A percentile compares a stretch with the other conserved stretches of the same genome.
phyloP scores from a whole-genome alignment of 2,888 invertebrate species.

The Acrobasis suavella region DNA sequence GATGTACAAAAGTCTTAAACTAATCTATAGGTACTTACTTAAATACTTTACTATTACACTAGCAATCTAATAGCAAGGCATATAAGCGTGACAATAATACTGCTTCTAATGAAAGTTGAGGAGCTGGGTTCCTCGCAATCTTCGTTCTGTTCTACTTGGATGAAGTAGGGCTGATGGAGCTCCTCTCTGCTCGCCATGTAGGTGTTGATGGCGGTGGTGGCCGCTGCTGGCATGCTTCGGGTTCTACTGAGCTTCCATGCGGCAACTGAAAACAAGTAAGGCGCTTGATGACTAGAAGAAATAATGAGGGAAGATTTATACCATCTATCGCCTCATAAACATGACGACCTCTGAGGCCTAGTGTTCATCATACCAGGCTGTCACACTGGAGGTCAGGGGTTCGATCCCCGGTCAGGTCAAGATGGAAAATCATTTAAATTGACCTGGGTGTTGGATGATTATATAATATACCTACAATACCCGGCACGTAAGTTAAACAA shows the following conservation, averaged over 20 bases:
- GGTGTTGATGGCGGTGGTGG: constrained; percentile 41
- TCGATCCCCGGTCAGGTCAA: too few species aligned
- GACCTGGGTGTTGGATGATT: too few species aligned
- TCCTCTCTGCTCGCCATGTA: constrained; percentile 49
- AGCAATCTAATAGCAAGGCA: constrained; percentile 51
- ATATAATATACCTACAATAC: too few species aligned
- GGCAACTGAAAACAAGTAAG: constrained; percentile 54
- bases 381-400: too few species aligned
- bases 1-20: too few species aligned
- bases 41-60: constrained; percentile 34
- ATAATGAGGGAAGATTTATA: too few species aligned
- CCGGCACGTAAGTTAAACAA: too few species aligned
- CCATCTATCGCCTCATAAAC: too few species aligned
- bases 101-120: constrained; percentile 55
- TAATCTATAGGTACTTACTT: constrained; percentile 5
- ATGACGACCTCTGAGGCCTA: too few species aligned
- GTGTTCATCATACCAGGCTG: too few species aligned
- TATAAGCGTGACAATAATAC: constrained; percentile 58
- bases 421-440: too few species aligned
- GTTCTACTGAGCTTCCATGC: constrained; percentile 67
- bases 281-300: not conserved
- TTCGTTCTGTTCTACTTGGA: constrained; percentile 47
- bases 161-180: constrained; percentile 58
- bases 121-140: constrained; percentile 64
- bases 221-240: constrained; percentile 41